Conservation (phyloP, 92 coral and sea anemone species). For the Chrysogorgia sp. region DNA sequence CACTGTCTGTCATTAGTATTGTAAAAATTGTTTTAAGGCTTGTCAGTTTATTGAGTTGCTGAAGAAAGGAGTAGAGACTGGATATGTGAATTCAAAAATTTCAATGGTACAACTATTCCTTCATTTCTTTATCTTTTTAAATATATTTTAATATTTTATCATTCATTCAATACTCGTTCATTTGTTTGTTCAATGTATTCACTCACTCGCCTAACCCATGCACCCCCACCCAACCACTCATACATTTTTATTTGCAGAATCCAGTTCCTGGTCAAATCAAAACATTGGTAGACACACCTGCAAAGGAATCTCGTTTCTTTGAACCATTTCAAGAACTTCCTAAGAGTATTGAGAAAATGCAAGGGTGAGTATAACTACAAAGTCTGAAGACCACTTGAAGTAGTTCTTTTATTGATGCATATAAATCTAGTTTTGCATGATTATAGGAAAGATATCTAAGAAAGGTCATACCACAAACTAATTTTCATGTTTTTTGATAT, state of each 20-base stretch:
- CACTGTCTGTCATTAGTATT: no score
- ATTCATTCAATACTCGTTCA: no score
- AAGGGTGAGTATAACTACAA: conserved; percentile 56
- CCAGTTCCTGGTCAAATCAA: conserved; percentile 77
- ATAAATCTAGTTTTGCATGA: no score
- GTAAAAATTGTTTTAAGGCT: no score
- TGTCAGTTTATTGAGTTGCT: conserved; percentile 68
- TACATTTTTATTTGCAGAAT: conserved; percentile 44
- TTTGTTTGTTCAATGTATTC: no score
- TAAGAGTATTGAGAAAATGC: conserved; percentile 61
- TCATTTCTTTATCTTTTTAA: neutral
- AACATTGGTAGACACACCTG: conserved; percentile 64
- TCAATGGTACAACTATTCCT: conserved; percentile 68
- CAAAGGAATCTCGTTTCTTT: conserved; percentile 63
- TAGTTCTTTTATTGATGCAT: neutral
- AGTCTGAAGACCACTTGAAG: neutral
- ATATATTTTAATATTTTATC: neutral
- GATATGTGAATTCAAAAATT: conserved; percentile 72
- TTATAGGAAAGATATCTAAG: no score
- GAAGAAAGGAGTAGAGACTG: conserved; percentile 75
- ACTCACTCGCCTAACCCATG: no score
- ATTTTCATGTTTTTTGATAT: neutral
- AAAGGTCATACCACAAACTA: no score
- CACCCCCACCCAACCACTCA: no score
- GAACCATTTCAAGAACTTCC: conserved; percentile 83